Percentiles rank a stretch among this genome's conserved stretches.
These are phyloP conservation scores for Zonitis immaculata DNA, from an alignment of 2,888 invertebrate genomes.

Conservation along the genomic window DNA sequence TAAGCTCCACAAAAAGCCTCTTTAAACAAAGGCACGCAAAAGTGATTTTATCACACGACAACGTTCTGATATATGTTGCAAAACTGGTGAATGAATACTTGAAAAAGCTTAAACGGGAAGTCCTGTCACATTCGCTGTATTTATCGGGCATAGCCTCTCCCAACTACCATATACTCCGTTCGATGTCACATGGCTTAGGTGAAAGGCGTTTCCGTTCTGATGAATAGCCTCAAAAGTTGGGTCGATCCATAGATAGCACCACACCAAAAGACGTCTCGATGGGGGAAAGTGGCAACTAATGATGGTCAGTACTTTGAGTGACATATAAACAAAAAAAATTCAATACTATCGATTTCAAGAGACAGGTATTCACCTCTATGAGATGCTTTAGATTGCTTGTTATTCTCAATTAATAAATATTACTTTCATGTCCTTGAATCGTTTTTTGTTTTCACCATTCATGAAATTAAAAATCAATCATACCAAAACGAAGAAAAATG, in stretches of 20 bases:
- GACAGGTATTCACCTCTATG: no score
- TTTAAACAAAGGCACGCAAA: slow-evolving; percentile 21
- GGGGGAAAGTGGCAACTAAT: neutral
- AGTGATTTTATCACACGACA: slow-evolving; percentile 24
- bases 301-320: neutral
- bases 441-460: no score
- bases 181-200: neutral
- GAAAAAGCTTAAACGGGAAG: slow-evolving; percentile 15
- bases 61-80: slow-evolving; percentile 19
- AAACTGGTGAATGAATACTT: slow-evolving; percentile 21
- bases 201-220: neutral
- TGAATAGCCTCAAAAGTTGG: neutral
- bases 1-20: no score
- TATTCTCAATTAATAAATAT: no score
- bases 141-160: neutral
- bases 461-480: no score
- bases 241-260: neutral
- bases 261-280: neutral
- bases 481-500: no score
- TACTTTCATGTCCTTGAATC: no score
- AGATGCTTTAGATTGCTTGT: no score
- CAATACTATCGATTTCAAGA: no score
- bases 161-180: neutral
- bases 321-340: no score
- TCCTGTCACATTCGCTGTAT: neutral